phyloP scores from a whole-genome alignment of 2,113 vertebrate genomes.

The Cottus gobio region DNA sequence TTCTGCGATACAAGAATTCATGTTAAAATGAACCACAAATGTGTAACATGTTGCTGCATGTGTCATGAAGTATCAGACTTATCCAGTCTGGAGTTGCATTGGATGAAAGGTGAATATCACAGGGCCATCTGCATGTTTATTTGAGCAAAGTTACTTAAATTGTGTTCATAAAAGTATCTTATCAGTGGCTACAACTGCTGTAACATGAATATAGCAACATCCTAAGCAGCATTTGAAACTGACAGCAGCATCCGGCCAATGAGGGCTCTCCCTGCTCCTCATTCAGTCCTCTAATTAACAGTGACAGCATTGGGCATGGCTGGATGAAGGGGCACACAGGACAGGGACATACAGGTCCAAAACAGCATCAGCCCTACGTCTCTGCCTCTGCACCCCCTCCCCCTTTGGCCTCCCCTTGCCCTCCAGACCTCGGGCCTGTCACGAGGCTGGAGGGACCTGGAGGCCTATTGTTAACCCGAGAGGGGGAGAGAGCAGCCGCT shows the following conservation, averaged over 20 bases:
- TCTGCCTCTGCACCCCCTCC: conserved; percentile 19
- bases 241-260: conserved; percentile 47
- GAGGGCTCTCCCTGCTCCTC: conserved; percentile 57
- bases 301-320: conserved; percentile 62
- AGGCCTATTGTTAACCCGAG: conserved; percentile 72
- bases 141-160: not conserved
- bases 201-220: conserved; percentile 20
- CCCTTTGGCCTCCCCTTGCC: conserved; percentile 48
- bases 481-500: conserved; percentile 37
- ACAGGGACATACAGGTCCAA: conserved; percentile 41
- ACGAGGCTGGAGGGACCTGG: conserved; percentile 60
- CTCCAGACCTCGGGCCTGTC: conserved; percentile 64
- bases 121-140: not conserved
- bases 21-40: not conserved
- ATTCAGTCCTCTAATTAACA: conserved; percentile 79
- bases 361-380: conserved; percentile 47
- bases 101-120: not conserved
- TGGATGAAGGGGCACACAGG: conserved; percentile 64
- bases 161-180: not conserved
- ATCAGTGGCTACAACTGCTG: conserved; percentile 3
- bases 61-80: not conserved
- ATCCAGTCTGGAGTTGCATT: not conserved
- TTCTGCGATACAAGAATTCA: not conserved
- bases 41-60: not conserved
- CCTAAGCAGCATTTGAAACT: conserved; percentile 43